These are phyloP conservation scores for Steinernema scapterisci DNA, from an alignment of 2,888 invertebrate species.

Conservation along the genomic window DNA sequence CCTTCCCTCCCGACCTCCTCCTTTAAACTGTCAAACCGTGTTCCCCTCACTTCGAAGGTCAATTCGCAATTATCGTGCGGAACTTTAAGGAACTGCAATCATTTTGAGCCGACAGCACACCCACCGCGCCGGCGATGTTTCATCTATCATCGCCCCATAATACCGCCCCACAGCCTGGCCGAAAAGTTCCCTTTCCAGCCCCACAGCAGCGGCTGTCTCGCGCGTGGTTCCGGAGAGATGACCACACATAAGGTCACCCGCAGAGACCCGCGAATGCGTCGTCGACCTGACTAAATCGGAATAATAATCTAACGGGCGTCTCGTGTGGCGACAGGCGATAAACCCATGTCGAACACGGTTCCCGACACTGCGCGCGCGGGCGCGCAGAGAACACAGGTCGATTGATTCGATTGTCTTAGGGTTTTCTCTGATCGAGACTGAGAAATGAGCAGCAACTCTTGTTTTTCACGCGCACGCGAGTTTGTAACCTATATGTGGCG, in stretches of 20 bases:
- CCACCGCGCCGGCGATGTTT: not conserved
- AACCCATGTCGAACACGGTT: conserved; percentile 30
- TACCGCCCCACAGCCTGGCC: not conserved
- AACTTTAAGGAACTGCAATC: conserved; percentile 20
- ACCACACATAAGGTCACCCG: conserved; percentile 18
- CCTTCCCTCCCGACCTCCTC: too few relatives aligned
- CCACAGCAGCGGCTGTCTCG: too few relatives aligned
- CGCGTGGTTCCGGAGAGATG: not conserved
- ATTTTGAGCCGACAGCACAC: not conserved
- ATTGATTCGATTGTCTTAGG: conserved; percentile 28
- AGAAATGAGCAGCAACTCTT: too few relatives aligned
- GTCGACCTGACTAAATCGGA: conserved; percentile 11
- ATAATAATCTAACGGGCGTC: conserved; percentile 27
- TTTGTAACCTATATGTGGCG: not conserved
- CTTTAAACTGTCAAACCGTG: not conserved
- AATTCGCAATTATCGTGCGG: not conserved
- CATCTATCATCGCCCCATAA: conserved; percentile 6
- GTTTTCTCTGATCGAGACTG: too few relatives aligned
- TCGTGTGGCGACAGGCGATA: conserved; percentile 11
- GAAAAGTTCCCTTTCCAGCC: too few relatives aligned
- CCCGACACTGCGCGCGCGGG: conserved; percentile 16
- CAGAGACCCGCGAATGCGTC: not conserved
- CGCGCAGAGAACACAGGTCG: too few relatives aligned
- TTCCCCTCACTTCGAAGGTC: not conserved
- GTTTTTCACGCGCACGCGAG: not conserved